Conservation (phyloP, 2,888 invertebrate genomes). For the Thelaira solivaga region DNA sequence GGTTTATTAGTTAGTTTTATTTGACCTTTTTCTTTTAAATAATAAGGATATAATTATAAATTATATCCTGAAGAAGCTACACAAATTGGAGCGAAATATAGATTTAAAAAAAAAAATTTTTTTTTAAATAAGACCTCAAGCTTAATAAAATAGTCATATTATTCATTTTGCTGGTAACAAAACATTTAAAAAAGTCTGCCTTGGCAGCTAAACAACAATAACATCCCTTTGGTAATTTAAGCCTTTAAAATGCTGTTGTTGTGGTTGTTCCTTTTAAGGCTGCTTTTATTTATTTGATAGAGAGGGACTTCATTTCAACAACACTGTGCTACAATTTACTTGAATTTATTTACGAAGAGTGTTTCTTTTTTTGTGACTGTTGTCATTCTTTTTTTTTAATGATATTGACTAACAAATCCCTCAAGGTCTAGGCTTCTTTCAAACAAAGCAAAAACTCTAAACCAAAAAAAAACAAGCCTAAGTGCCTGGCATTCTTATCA, state of each 20-base stretch:
- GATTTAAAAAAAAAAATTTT: too few species aligned
- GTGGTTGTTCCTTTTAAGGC: neutral
- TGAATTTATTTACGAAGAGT: neutral
- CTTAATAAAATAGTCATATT: too few species aligned
- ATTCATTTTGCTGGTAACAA: too few species aligned
- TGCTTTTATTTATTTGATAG: conserved; percentile 1
- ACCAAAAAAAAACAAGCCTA: conserved; percentile 10
- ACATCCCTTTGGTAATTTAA: conserved; percentile 33
- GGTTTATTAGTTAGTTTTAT: too few species aligned
- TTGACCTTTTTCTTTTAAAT: too few species aligned
- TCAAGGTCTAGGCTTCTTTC: conserved; percentile 41
- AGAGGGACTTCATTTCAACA: neutral
- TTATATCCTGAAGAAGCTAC: too few species aligned
- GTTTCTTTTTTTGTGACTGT: neutral
- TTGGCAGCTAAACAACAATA: conserved; percentile 21
- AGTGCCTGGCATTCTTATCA: conserved; percentile 69
- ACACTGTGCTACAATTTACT: conserved; percentile 43
- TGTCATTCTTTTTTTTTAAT: conserved; percentile 40
- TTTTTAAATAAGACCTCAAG: too few species aligned
- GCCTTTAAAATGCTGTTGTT: neutral
- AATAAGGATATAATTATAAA: too few species aligned
- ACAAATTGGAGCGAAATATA: too few species aligned
- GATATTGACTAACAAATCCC: conserved; percentile 53
- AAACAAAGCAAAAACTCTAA: neutral
- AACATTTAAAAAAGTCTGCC: neutral